These are phyloP conservation scores for Rana temporaria DNA, from an alignment of 2,113 vertebrate genomes.

Conservation along the genomic window DNA sequence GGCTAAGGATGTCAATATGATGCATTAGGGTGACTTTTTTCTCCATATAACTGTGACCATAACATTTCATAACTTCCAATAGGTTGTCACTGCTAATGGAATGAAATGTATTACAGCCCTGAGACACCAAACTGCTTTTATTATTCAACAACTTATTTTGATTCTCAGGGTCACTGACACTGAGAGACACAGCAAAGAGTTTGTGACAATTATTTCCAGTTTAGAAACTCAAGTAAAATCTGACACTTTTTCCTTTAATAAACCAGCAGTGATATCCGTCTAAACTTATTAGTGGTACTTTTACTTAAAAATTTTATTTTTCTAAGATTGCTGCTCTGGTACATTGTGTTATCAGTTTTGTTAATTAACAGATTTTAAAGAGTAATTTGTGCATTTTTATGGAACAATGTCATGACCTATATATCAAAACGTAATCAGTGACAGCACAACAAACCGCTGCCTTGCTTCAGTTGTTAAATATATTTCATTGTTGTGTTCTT, in stretches of 20 bases:
- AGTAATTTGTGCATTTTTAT: slow-evolving; percentile 8
- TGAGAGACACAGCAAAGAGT: background rate
- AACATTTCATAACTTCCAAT: slow-evolving; percentile 46
- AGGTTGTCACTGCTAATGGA: slow-evolving; percentile 47
- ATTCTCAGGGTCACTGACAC: background rate
- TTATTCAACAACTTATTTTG: slow-evolving; percentile 56
- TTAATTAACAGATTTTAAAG: slow-evolving; percentile 17
- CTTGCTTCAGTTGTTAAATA: slow-evolving; percentile 7
- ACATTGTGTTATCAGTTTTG: background rate
- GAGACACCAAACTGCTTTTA: slow-evolving; percentile 27
- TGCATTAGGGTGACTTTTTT: slow-evolving; percentile 42
- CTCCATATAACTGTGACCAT: slow-evolving; percentile 39
- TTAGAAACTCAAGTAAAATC: slow-evolving; percentile 31
- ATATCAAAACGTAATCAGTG: background rate
- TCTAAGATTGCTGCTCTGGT: background rate
- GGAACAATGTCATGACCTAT: background rate
- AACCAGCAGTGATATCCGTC: slow-evolving; percentile 1
- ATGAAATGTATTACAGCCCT: slow-evolving; percentile 47
- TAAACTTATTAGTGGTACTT: background rate
- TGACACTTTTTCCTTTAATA: slow-evolving; percentile 27
- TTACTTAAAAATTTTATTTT: background rate
- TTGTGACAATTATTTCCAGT: slow-evolving; percentile 48
- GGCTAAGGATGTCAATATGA: slow-evolving; percentile 56
- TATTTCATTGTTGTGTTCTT: background rate
- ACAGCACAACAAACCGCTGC: background rate